Evolutionary conservation across 2,113 vertebrate species (phyloP).

Genomic region (Tamias sibiricus): DNA sequence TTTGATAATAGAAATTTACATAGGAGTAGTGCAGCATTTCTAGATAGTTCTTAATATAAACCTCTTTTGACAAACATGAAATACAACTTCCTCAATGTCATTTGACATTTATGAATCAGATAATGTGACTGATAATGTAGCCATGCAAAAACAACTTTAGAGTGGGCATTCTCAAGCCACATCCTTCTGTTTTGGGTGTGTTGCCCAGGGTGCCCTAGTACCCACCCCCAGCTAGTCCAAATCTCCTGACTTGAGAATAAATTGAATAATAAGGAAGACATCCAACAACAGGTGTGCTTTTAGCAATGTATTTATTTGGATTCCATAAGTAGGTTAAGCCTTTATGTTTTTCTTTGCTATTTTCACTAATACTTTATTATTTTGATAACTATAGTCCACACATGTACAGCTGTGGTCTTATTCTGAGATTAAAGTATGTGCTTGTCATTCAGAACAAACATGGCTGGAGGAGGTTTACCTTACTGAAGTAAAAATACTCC

Average conservation of each 20-base stretch:
- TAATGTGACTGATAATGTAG: neutral
- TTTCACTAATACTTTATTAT: neutral
- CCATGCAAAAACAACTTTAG: neutral
- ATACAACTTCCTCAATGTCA: neutral
- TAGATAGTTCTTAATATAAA: neutral
- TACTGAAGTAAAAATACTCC: neutral
- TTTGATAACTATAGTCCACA: neutral
- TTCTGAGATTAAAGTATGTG: neutral
- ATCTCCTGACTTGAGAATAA: neutral
- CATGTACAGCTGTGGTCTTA: neutral
- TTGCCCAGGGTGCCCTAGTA: fast-evolving
- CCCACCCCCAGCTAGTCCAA: neutral
- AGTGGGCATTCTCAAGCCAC: neutral
- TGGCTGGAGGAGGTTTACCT: neutral
- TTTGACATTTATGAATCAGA: neutral
- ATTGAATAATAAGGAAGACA: neutral
- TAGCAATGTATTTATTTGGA: neutral
- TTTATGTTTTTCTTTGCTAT: neutral
- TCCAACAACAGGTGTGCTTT: neutral
- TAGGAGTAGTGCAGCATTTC: neutral
- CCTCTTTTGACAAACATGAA: neutral
- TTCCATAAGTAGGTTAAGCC: neutral
- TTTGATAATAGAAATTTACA: neutral
- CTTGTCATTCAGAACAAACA: neutral
- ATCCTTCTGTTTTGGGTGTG: neutral